These are phyloP conservation scores for Raphicerus campestris DNA, from an alignment of 2,113 vertebrate genomes.

Conservation along the genomic window DNA sequence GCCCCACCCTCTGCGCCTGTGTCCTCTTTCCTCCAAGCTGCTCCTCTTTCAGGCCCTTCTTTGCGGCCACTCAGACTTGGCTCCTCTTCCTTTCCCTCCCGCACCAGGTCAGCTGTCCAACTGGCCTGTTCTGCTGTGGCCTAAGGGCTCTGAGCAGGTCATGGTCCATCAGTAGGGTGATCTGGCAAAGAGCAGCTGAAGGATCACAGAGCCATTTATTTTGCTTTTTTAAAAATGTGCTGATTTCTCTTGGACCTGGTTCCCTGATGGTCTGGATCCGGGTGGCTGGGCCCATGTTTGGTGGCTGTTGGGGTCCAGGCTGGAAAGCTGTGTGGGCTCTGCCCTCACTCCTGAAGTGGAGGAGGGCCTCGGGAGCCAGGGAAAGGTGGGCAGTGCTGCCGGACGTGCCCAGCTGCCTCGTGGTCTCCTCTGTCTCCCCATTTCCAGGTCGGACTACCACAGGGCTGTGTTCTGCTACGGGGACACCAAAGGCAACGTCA, in stretches of 20 bases:
- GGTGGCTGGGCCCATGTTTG: neutral
- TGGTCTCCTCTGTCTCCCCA: neutral
- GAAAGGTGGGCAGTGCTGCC: neutral
- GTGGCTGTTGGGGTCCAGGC: neutral
- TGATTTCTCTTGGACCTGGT: neutral
- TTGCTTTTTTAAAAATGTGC: neutral
- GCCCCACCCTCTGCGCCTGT: neutral
- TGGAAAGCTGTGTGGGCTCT: neutral
- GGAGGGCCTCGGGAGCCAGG: neutral
- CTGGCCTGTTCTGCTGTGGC: neutral
- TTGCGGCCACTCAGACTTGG: neutral
- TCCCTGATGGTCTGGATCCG: neutral
- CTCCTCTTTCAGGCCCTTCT: neutral
- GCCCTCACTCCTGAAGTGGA: neutral
- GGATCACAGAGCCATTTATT: neutral
- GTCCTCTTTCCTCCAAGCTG: neutral
- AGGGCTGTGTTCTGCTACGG: conserved; percentile 75
- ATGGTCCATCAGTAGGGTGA: accelerated
- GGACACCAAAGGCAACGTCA: conserved; percentile 72
- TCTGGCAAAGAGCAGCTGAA: neutral
- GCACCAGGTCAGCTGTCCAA: accelerated
- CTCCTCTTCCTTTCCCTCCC: too few species aligned
- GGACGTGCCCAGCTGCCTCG: neutral
- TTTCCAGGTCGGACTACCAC: conserved; percentile 71
- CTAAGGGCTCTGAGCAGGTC: neutral